Base-by-base conservation (phyloP, 2,888 invertebrate genomes). In the Zootermopsis nevadensis region DNA sequence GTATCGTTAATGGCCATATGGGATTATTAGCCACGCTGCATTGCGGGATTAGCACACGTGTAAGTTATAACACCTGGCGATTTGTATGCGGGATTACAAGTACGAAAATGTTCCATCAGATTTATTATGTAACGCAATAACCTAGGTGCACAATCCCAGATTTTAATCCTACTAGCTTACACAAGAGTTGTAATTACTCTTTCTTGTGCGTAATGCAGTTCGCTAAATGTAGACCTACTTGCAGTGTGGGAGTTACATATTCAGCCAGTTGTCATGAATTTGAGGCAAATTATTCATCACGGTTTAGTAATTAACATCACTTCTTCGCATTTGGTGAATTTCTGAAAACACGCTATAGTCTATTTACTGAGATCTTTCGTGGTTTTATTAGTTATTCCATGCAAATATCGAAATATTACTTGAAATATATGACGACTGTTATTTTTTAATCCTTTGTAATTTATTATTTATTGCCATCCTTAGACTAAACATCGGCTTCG, bases 31-130 rank as follows among this genome's bases (percentile, higher is more conserved):
- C n/a, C n/a, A 4, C 69, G 69, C 22, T 31, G 22, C 27, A 4
- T 31, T 30, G 31, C 22, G 6, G 69, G 69, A 69, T 69, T 69
- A 69, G 15, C 69, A 33, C 69, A 33, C 30, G 69, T 69, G 69
- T 69, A 69, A 69, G 31, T 69, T 69, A 69, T 31, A 69, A 69
- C 69, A 69, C 69, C 69, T 69, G 69, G 69, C 69, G 69, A 69
- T 69, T 69, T 69, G 69, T 69, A 69, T 15, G 27, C 31, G 69
- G 69, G 69, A 69, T 69, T 69, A 69, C 69, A 69, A 69, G 15
- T 33, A 69, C 15, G 31, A 69, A 69, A 69, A 69, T 69, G 31
- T 31, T 69, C 33, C 69, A 30, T 31, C 69, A 69, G 69, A 69
- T 69, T 69, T 69, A 69, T 69, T 69, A 69, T 31, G 69, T 30